A percentile compares a stretch with the other conserved stretches of the same genome.
Evolutionary conservation across 2,888 invertebrate species (phyloP).

Genomic region (Eurytoma adleriae): DNA sequence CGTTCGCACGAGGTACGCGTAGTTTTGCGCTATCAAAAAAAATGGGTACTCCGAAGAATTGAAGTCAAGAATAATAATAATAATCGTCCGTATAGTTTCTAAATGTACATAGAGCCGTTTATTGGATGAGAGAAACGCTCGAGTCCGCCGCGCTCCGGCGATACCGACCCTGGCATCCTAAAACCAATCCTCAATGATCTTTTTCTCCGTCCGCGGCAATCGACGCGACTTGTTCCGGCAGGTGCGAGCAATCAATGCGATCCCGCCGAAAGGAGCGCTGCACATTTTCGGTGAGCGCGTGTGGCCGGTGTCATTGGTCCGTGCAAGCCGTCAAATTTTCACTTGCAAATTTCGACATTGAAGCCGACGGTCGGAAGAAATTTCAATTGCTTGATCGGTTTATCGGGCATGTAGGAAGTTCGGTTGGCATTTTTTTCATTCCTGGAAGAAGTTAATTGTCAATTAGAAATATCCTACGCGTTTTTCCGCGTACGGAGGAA

Average conservation of each 20-base stretch:
- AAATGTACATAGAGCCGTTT: neutral
- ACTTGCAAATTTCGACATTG: conserved; percentile 1
- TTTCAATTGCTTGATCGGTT: too few relatives aligned
- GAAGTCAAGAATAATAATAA: neutral
- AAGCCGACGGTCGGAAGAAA: conserved; percentile 15
- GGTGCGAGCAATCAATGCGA: conserved; percentile 13
- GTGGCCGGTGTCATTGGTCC: too few relatives aligned
- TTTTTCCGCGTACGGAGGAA: too few relatives aligned
- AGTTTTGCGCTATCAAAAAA: conserved; percentile 4
- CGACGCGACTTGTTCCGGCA: conserved; percentile 17
- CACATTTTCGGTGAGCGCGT: too few relatives aligned
- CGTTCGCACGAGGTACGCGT: neutral
- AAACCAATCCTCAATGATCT: conserved; percentile 41
- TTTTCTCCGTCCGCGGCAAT: conserved; percentile 19
- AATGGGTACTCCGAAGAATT: conserved; percentile 19
- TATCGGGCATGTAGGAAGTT: too few relatives aligned
- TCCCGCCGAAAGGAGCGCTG: conserved; percentile 6
- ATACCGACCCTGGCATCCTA: conserved; percentile 54
- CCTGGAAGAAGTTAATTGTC: too few relatives aligned
- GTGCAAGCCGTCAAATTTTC: too few relatives aligned
- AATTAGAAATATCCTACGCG: too few relatives aligned
- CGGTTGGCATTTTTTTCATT: too few relatives aligned
- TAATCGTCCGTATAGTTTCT: neutral
- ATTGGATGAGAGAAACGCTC: conserved; percentile 29
- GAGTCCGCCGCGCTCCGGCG: conserved; percentile 25